These are phyloP conservation scores for Brachypteracias leptosomus DNA, from an alignment of 2,113 vertebrate species.

Conservation along the genomic window DNA sequence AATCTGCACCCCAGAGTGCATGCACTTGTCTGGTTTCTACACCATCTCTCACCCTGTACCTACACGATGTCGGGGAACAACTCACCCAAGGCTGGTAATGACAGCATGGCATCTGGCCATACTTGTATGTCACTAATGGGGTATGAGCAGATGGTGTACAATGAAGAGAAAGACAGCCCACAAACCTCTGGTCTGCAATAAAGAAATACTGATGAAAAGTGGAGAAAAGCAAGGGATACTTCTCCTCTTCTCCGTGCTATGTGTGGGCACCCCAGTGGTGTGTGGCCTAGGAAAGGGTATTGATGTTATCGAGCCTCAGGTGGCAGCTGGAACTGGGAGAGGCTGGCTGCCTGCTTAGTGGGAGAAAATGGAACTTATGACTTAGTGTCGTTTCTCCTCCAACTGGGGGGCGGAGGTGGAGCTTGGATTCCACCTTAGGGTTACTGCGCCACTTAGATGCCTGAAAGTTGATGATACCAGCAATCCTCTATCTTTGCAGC, in stretches of 20 bases:
- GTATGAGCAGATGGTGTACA: background rate
- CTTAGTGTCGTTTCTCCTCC: background rate
- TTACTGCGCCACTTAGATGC: background rate
- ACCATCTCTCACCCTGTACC: background rate
- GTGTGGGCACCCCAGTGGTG: accelerated
- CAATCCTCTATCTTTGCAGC: background rate
- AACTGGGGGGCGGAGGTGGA: accelerated
- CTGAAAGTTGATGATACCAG: background rate
- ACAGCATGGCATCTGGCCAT: background rate
- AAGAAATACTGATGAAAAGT: background rate
- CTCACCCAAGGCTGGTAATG: background rate
- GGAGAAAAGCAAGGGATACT: background rate
- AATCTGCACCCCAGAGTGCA: background rate
- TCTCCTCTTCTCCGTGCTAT: background rate
- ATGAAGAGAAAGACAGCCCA: background rate
- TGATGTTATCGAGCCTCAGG: background rate
- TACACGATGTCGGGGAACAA: background rate
- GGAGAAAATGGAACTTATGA: background rate
- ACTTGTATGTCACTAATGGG: background rate
- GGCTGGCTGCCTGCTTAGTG: background rate
- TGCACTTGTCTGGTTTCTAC: background rate
- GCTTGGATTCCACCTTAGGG: background rate
- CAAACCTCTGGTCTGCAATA: background rate
- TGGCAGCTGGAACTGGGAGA: background rate
- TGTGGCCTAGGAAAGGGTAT: accelerated